Evolutionary conservation across 2,888 invertebrate genomes (phyloP).

Genomic region (Dryocosmus kuriphilus): DNA sequence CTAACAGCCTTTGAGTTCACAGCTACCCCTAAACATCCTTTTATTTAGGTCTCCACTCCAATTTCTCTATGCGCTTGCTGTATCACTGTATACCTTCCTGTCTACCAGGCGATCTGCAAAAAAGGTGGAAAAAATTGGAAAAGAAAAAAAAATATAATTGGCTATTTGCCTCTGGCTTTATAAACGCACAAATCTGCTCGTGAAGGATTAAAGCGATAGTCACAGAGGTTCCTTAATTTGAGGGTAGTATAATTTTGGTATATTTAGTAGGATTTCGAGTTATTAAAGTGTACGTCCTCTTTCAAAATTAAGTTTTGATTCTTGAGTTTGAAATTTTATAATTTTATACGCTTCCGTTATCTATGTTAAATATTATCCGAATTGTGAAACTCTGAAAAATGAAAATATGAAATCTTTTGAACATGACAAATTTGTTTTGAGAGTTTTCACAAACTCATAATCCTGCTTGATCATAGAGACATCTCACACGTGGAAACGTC

Average conservation of each 20-base stretch:
- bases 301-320: too few species aligned
- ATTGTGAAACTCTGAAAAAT: not conserved
- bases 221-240: not conserved
- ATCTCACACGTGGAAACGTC: constrained; percentile 10
- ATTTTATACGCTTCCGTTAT: too few species aligned
- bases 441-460: not conserved
- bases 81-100: not conserved
- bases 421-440: not conserved
- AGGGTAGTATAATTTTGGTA: too few species aligned
- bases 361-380: too few species aligned
- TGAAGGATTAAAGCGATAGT: not conserved
- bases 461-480: not conserved
- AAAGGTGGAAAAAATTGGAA: not conserved
- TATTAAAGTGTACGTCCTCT: too few species aligned
- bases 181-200: not conserved
- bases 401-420: not conserved
- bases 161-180: not conserved
- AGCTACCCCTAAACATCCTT: constrained; percentile 68
- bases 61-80: not conserved
- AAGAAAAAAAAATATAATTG: not conserved
- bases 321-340: too few species aligned
- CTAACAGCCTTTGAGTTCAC: constrained; percentile 68
- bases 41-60: constrained; percentile 64
- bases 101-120: not conserved
- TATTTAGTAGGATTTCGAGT: too few species aligned